Evolutionary conservation across 53 echinoderm and acorn worm genomes (phyloP), one percentile per base, ranked within the genome.

Genomic region (Echinometra lucunter): DNA sequence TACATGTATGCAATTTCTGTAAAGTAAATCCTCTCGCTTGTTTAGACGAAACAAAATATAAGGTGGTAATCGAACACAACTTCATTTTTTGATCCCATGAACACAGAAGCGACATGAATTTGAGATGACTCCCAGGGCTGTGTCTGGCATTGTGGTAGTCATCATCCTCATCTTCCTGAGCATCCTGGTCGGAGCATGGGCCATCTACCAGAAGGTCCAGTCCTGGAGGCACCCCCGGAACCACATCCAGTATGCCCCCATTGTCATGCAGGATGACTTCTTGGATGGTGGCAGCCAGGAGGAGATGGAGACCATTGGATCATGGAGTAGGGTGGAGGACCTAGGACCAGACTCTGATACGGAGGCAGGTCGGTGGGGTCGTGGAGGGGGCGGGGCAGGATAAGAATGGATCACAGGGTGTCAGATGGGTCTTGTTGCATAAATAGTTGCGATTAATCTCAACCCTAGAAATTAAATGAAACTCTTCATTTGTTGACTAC

Each of bases 151-250:
- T 30, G 91, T 96, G 17, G 89, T 96, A 13, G 96, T 94, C 19
- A 90, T 96, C 53, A 90, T 96, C 45, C 94, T 96, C 45, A 94
- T 96, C 88, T 80, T 58, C 45, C 88, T 94, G 19, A 94, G 96
- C 44, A 35, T 96, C 35, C 80, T 93, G 56, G 80, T 96, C 0
- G 94, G 89, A 4, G 75, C 60, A 27, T 94, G 94, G 94, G 96
- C 96, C 8, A 35, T 94, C 81, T 96, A 94, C 70, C 96, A 96
- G 90, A 96, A 96, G 91, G 57, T 96, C 35, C 88, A 89, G 37
- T 40, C 82, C 42, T 89, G 94, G 89, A 32, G 78, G 17, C 94
- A 94, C 53, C 94, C 94, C 34, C 57, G 94, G 60, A 75, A 75
- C 89, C 75, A 94, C 58, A 93, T 96, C 82, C 96, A 94, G 58